Evolutionary conservation across 2,113 vertebrate genomes (phyloP).

Genomic region (Scophthalmus maximus): DNA sequence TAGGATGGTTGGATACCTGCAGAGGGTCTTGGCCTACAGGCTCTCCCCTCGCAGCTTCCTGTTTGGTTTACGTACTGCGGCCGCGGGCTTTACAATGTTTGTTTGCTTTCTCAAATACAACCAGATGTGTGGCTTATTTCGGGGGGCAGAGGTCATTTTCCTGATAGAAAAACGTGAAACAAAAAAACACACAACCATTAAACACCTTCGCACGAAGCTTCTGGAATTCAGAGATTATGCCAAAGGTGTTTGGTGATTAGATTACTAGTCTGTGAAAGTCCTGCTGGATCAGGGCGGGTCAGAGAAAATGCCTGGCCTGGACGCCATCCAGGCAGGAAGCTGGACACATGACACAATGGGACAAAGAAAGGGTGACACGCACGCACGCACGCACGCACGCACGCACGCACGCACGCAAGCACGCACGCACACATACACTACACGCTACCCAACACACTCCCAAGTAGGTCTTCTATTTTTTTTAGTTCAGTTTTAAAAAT

Average conservation of each 20-base stretch:
- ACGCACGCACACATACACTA: not conserved
- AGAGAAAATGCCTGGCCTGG: slow-evolving; percentile 6
- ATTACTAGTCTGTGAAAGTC: slow-evolving; percentile 10
- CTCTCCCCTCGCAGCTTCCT: slow-evolving; percentile 23
- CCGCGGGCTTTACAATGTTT: slow-evolving; percentile 60
- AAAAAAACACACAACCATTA: slow-evolving; percentile 1
- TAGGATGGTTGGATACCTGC: slow-evolving; percentile 21
- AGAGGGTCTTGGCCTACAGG: slow-evolving; percentile 22
- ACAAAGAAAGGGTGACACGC: slow-evolving; percentile 16
- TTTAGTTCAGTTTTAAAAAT: not conserved
- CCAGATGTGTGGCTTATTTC: slow-evolving; percentile 67
- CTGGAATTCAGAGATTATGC: not conserved
- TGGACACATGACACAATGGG: slow-evolving; percentile 30
- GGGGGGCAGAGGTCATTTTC: slow-evolving; percentile 48
- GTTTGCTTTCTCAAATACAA: slow-evolving; percentile 61
- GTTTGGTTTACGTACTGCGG: slow-evolving; percentile 46
- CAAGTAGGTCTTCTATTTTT: slow-evolving; percentile 10
- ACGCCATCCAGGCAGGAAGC: slow-evolving; percentile 23
- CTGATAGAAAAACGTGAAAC: slow-evolving; percentile 15
- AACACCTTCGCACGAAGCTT: slow-evolving; percentile 2
- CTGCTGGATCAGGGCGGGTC: not conserved
- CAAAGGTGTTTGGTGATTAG: not conserved
- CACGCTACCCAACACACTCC: not conserved
- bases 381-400: slow-evolving; percentile 3
- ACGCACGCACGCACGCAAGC: not conserved